Percentiles rank a stretch among this genome's conserved stretches.
These are phyloP conservation scores for Lasioglossum morio DNA, from an alignment of 2,888 invertebrate species.

Conservation along the genomic window DNA sequence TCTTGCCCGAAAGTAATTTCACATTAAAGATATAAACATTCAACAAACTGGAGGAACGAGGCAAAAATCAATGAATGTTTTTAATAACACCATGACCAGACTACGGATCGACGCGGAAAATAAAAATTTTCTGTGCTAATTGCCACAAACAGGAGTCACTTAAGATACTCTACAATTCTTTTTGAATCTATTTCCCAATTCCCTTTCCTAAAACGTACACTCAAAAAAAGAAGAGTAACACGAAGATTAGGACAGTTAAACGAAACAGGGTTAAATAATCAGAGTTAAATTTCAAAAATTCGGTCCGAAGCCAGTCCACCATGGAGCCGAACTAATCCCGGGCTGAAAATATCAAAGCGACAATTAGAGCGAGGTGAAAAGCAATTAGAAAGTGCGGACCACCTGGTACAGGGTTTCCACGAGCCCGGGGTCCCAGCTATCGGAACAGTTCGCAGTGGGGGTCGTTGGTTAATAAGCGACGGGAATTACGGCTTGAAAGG, in stretches of 20 bases:
- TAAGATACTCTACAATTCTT: no score
- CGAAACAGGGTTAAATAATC: background rate
- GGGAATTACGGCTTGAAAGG: background rate
- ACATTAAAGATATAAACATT: no score
- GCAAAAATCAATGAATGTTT: no score
- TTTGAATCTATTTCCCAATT: no score
- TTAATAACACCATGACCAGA: no score
- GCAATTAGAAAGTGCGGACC: constrained; percentile 11
- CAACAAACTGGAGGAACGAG: no score
- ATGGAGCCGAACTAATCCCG: background rate
- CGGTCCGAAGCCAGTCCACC: background rate
- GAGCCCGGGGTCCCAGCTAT: background rate
- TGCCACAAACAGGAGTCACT: no score
- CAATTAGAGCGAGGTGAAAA: constrained; percentile 6
- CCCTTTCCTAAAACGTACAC: background rate
- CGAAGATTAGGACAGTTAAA: background rate
- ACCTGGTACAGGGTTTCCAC: constrained; percentile 7
- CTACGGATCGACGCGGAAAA: no score
- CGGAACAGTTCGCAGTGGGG: constrained; percentile 3
- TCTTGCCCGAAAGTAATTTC: background rate
- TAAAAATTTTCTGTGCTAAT: no score
- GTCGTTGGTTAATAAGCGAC: background rate
- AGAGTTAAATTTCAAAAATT: background rate
- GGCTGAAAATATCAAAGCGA: constrained; percentile 3
- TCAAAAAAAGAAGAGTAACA: background rate